Evolutionary conservation across 2,113 vertebrate genomes (phyloP), one percentile per base, ranked within the genome.

Genomic region (Xerus inauris): DNA sequence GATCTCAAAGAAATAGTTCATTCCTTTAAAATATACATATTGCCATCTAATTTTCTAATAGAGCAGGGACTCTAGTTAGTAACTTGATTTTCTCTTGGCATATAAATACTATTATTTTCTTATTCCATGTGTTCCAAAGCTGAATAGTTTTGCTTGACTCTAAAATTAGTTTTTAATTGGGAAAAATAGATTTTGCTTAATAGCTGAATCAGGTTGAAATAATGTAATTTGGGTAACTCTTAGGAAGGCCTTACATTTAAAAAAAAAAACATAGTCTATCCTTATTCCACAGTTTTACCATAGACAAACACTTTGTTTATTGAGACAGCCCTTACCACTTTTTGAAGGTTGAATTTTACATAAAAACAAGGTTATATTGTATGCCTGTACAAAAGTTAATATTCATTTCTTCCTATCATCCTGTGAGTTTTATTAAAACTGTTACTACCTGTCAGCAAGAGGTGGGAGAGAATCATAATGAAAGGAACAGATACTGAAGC

Each of bases 341-440:
- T 95, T 95, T 93, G 89, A 96, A 98, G 94, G 96, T 95, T 96
- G 89, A 96, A 87, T 96, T 97, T 97, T 96, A 95, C 93, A 96
- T 97, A 97, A 96, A 97, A 96, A 96, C 71, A 87, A 96, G 87
- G 83, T 93, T 96, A 92, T 92, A 89, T 87, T 94, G 45, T 92
- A 54, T 96, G 86, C 86, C 72, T 81, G 22, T 96, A 89, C 93
- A 85, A 96, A 97, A 96, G 93, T 93, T 96, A 94, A 95, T 96
- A 96, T 92, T 97, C 89, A 90, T 96, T 95, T 96, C 69, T 94
- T 69, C 71, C 59, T 87, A 62, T 96, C 79, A 96, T 92, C 89
- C 88, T 85, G 22, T 97, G 87, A 93, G 69, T 93, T 95, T 96
- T 97, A 97, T 97, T 97, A 97, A 96, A 96, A 85, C 62, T 94